These are phyloP conservation scores for Ariolimax columbianus DNA, from an alignment of 2,888 invertebrate species.

Conservation along the genomic window DNA sequence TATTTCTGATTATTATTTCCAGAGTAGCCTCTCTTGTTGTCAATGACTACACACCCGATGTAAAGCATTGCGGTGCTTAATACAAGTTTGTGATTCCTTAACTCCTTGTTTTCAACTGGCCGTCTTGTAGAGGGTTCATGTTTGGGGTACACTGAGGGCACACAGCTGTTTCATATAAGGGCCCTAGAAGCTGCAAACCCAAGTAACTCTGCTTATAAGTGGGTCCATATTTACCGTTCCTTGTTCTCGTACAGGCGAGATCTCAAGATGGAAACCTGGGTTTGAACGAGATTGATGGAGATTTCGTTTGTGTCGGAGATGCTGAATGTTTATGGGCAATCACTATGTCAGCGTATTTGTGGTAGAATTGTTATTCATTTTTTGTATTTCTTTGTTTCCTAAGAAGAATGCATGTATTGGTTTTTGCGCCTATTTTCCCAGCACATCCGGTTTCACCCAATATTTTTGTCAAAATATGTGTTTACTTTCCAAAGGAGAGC, in stretches of 20 bases:
- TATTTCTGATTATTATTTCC: neutral
- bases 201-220: neutral
- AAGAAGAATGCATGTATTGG: no score
- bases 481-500: no score
- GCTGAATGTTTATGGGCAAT: no score
- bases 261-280: neutral
- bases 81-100: neutral
- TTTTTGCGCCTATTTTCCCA: no score
- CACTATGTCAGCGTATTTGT: no score
- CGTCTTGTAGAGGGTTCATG: neutral
- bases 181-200: neutral
- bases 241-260: neutral
- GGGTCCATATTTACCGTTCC: neutral
- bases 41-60: neutral
- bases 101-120: neutral
- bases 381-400: no score
- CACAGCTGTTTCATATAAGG: neutral
- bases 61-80: neutral
- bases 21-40: neutral
- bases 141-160: neutral
- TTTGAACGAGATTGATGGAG: no score
- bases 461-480: no score
- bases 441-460: no score
- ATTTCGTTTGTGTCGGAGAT: neutral
- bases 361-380: no score